A percentile compares a stretch with the other conserved stretches of the same genome.
phyloP scores from a whole-genome alignment of 2,797 vertebrate genomes.

The Phataginus tricuspis region DNA sequence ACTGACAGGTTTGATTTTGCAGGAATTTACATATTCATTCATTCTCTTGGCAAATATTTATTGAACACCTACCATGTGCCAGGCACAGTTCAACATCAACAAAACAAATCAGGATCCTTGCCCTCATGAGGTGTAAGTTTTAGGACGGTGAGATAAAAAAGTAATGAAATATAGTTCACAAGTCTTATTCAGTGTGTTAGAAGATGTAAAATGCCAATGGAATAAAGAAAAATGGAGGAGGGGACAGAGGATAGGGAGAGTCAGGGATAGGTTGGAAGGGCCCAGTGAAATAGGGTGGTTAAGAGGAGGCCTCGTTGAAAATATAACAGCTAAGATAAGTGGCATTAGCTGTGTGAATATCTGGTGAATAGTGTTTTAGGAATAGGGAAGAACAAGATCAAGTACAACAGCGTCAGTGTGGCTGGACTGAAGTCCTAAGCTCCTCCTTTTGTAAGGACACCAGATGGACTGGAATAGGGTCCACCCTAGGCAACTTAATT shows the following conservation, averaged over 20 bases:
- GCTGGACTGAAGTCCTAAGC: not conserved
- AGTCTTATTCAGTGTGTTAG: not conserved
- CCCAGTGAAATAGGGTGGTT: not conserved
- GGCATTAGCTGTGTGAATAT: no score
- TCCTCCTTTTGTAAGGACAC: no score
- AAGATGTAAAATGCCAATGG: not conserved
- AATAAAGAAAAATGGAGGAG: not conserved
- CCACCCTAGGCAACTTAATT: no score
- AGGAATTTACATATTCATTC: not conserved
- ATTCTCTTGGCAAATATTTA: not conserved
- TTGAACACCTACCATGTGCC: not conserved
- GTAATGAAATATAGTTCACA: not conserved
- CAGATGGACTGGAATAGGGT: no score
- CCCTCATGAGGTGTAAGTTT: constrained; percentile 61
- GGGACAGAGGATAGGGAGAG: not conserved
- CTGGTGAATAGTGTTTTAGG: not conserved
- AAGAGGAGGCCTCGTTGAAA: not conserved
- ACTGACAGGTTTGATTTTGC: not conserved
- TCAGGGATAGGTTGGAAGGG: not conserved
- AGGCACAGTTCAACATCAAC: not conserved
- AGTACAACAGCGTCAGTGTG: not conserved
- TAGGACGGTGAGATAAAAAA: not conserved
- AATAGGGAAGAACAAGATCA: not conserved
- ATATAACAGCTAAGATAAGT: not conserved
- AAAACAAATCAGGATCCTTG: not conserved